A percentile compares a stretch with the other conserved stretches of the same genome.
Conservation (phyloP, 2,797 vertebrate genomes). For the Garrulus glandarius region DNA sequence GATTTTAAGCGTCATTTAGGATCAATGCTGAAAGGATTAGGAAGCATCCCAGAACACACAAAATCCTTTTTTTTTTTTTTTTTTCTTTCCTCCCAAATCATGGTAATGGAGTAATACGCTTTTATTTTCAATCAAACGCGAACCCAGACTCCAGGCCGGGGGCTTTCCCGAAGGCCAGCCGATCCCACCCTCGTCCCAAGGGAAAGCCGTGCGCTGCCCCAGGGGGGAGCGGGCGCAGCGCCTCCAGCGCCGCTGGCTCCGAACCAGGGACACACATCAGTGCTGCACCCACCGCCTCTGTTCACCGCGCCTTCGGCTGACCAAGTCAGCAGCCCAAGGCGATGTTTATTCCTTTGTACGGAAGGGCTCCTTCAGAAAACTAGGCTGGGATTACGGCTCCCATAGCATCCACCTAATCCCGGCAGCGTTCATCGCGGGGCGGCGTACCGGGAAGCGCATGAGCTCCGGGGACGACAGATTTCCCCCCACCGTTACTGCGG, state of each 20-base stretch:
- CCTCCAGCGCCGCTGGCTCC: not conserved
- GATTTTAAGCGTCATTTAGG: not conserved
- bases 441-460: rapidly evolving
- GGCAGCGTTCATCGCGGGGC: not conserved
- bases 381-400: not conserved
- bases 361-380: not conserved
- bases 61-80: not conserved
- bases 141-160: not conserved
- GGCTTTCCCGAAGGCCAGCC: not conserved
- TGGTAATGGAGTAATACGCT: rapidly evolving
- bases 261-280: rapidly evolving
- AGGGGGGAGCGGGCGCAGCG: not conserved
- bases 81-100: rapidly evolving
- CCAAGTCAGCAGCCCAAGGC: not conserved
- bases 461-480: not conserved
- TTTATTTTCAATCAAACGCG: not conserved
- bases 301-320: not conserved
- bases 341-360: not conserved
- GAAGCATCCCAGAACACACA: not conserved
- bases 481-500: not conserved
- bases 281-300: not conserved
- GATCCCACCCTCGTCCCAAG: rapidly evolving
- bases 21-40: not conserved
- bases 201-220: not conserved
- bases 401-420: not conserved